Evolutionary conservation across 2,888 invertebrate species (phyloP), one percentile per base, ranked within the genome.

Genomic region (Drosophila eohydei): DNA sequence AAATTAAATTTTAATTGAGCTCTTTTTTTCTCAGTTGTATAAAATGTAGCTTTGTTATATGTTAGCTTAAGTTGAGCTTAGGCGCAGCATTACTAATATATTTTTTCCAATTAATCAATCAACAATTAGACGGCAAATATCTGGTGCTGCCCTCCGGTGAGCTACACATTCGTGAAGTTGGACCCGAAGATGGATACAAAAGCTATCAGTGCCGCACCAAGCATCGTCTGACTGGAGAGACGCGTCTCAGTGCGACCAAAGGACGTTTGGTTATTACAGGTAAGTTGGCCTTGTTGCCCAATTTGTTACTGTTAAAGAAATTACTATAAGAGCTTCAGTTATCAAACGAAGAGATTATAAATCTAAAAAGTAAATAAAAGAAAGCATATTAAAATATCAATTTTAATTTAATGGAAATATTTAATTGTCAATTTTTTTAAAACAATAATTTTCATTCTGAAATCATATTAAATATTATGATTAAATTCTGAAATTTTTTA

Each of bases 261-360:
- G 98, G 98, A 93, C 95, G 97, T 91, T 94, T 98, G 88, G 98
- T 98, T 93, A 98, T 98, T 93, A 98, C 98, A 94, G 98, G 98
- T 98, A 95, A 96, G 97, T 95, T 75, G 77, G 67, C 59, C 74
- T 66, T 67, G 87, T 76, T 86, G 67, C 77, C 86, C 88, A 78
- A 74, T 74, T 74, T n/a, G 38, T 34, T 30, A 16, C 21, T 11
- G 11, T n/a, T 2, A n/a, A 6, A 32, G 11, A 11, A 30, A n/a
- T 11, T 32, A 30, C 2, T 0, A 16, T 0, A 34, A 16, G 34
- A 75, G 57, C 58, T 71, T 75, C 50, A 73, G 72, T 48, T 58
- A 65, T 48, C n/a, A 0, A n/a, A 36, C 4, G 7, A 12, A n/a
- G 16, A n/a, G 2, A n/a, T 9, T 36, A 11, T 16, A 9, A n/a